A percentile compares a stretch with the other conserved stretches of the same genome.
Conservation (phyloP, 1,140 invertebrate species). For the Mamestra configurata region DNA sequence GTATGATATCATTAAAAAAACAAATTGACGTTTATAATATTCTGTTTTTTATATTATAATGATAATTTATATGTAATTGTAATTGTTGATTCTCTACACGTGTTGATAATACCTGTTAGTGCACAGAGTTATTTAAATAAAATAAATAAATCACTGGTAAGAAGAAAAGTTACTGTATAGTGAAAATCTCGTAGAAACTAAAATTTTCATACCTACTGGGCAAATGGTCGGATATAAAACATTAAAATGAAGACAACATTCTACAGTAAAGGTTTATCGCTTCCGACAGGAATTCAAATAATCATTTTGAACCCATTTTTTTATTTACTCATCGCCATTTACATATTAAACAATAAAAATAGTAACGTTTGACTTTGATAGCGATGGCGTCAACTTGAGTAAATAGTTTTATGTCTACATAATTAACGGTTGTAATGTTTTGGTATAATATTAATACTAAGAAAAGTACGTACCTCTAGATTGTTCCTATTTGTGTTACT, state of each 20-base stretch:
- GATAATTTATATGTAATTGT: too few relatives aligned
- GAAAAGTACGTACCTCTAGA: not conserved
- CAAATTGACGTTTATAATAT: too few relatives aligned
- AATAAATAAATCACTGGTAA: too few relatives aligned
- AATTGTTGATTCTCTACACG: too few relatives aligned
- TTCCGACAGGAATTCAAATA: not conserved
- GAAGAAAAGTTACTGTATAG: too few relatives aligned
- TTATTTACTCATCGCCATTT: conserved; percentile 22
- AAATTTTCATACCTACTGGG: too few relatives aligned
- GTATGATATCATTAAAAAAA: too few relatives aligned
- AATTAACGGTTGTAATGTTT: conserved; percentile 26
- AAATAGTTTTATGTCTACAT: conserved; percentile 18
- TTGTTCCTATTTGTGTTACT: not conserved
- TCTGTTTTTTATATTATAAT: too few relatives aligned
- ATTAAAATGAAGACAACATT: not conserved
- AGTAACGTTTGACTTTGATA: conserved; percentile 33
- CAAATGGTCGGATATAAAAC: too few relatives aligned
- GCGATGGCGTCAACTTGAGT: conserved; percentile 22
- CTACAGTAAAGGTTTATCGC: not conserved
- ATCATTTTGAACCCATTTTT: conserved; percentile 42
- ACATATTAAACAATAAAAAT: conserved; percentile 17
- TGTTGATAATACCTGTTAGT: too few relatives aligned
- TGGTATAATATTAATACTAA: conserved; percentile 6
- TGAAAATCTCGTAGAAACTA: too few relatives aligned
- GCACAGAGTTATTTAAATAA: too few relatives aligned